A percentile compares a stretch with the other conserved stretches of the same genome.
Evolutionary conservation across 2,888 invertebrate species (phyloP).

Genomic region (Leptothorax acervorum): DNA sequence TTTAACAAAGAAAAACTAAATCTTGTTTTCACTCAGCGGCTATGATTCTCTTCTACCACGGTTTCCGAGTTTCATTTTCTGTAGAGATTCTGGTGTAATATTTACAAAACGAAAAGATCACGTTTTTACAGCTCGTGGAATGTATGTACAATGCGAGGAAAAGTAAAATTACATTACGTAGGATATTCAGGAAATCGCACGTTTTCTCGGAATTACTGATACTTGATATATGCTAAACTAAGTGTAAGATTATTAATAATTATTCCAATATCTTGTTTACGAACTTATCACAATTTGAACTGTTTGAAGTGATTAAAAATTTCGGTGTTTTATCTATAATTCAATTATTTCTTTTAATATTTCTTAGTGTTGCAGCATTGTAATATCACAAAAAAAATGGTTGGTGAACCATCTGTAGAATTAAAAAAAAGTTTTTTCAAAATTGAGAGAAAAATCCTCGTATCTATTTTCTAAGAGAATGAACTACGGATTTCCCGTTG

Average conservation of each 20-base stretch:
- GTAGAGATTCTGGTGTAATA: background rate
- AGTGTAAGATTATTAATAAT: background rate
- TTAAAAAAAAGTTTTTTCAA: background rate
- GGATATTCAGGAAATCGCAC: background rate
- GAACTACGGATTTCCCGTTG: background rate
- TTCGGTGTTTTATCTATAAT: background rate
- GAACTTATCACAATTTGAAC: background rate
- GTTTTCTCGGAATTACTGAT: background rate
- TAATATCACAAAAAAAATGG: background rate
- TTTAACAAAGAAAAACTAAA: slow-evolving; percentile 28
- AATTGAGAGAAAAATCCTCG: background rate
- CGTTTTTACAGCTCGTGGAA: background rate
- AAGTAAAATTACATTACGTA: slow-evolving; percentile 5
- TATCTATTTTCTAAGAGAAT: background rate
- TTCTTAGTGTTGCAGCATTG: background rate
- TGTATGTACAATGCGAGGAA: background rate
- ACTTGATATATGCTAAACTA: background rate
- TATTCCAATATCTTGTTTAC: background rate
- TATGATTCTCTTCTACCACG: background rate
- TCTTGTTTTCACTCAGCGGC: slow-evolving; percentile 10
- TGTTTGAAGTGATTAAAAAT: background rate
- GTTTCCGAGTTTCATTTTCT: slow-evolving; percentile 14
- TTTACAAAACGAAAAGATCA: slow-evolving; percentile 5
- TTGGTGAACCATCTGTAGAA: background rate
- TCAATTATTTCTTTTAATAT: background rate